A percentile compares a stretch with the other conserved stretches of the same genome.
These are phyloP conservation scores for Formica aserva DNA, from an alignment of 2,888 invertebrate species.

Conservation along the genomic window DNA sequence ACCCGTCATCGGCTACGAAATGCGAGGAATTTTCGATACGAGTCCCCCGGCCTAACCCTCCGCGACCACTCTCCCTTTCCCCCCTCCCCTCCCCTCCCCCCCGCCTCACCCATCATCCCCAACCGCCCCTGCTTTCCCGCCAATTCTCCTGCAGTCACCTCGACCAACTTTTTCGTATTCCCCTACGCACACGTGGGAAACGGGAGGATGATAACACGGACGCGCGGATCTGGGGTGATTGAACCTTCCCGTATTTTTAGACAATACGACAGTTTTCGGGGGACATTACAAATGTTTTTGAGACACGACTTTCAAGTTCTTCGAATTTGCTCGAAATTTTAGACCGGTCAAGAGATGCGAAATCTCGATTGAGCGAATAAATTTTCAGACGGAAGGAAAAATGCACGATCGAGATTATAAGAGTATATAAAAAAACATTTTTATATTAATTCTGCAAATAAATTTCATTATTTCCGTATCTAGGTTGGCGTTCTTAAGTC, in stretches of 20 bases:
- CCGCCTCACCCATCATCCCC: not conserved
- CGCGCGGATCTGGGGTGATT: conserved; percentile 65
- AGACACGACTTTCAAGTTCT: not conserved
- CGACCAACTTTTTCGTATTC: conserved; percentile 50
- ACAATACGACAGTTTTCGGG: not conserved
- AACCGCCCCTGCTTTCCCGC: conserved; percentile 16
- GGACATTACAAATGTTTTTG: not conserved
- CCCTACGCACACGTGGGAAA: conserved; percentile 66
- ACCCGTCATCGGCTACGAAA: conserved; percentile 73
- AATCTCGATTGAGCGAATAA: not conserved
- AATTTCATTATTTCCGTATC: conserved; percentile 38
- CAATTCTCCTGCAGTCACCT: conserved; percentile 37
- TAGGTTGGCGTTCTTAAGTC: conserved; percentile 23
- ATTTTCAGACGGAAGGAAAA: not conserved
- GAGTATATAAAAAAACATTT: not conserved
- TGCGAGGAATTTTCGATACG: conserved; percentile 74
- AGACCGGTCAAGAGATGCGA: too few species aligned
- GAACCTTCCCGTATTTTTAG: conserved; percentile 64
- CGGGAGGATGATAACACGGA: conserved; percentile 69
- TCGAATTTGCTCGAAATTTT: not conserved
- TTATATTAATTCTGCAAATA: conserved; percentile 23
- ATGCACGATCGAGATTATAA: not conserved
- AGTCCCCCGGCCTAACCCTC: conserved; percentile 45
- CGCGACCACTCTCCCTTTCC: conserved; percentile 7
- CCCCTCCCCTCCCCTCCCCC: not conserved